Base-by-base conservation (phyloP, 2,797 vertebrate genomes). In the Enteromius afrohamiltoni region DNA sequence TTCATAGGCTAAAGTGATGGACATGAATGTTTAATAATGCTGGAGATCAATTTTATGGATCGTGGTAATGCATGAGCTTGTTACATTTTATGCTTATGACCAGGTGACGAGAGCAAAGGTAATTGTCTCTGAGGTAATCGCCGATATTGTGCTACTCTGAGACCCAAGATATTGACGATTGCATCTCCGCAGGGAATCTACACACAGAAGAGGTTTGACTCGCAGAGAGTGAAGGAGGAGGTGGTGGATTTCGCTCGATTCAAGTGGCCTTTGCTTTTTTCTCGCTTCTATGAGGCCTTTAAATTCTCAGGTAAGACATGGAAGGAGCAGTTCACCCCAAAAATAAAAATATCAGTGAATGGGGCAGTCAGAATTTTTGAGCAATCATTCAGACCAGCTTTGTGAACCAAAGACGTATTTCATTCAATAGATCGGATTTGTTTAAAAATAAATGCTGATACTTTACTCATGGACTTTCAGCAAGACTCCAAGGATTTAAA, bases 231-330 rank as follows among this genome's bases (percentile, higher is more conserved):
- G 79, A 99, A 99, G 89, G 97, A 99, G 86, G 97, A 99, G 10
- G 97, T 99, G 85, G 98, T 99, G 89, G 97, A 99, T 88, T 99
- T 98, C 10, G 95, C 97, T 84, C 96, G 98, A 49, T 97, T 97
- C 91, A 99, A 98, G 92, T 99, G 98, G 98, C 98, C 98, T 88
- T 94, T 99, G 90, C 95, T 99, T 40, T 99, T 99, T 92, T 99
- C 98, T 79, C 96, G 98, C 42, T 99, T 99, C 91, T 99, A 99
- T 0, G 98, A 99, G 94, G 98, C 97, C 90, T 98, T 98, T 86
- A 99, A 97, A 87, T 97, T 98, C 89, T 98, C 97, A 92, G 98
- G 98, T 99, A 92, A 77, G 77, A 6, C n/a, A 60, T 53, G 7
- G 2, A 74, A 17, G 11, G 23, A 77, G 17, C 26, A 62, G 14